Conservation (phyloP, 2,113 vertebrate genomes). For the Colius striatus region DNA sequence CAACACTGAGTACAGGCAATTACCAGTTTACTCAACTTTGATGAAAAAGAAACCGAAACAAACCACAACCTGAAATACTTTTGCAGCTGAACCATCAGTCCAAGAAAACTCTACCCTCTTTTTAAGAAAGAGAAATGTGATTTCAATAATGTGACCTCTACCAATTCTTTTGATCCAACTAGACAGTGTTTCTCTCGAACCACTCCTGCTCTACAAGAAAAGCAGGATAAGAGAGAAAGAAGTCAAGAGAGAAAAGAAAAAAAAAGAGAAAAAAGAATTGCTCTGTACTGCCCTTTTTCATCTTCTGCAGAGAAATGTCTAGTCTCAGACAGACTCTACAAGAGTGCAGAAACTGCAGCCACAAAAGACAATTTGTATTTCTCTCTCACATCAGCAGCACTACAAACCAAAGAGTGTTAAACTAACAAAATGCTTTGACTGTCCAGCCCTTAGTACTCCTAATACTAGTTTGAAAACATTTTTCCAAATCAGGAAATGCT, state of each 20-base stretch:
- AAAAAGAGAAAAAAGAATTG: neutral
- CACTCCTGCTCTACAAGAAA: neutral
- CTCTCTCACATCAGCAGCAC: neutral
- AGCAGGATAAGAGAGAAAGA: neutral
- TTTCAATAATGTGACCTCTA: neutral
- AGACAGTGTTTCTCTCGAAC: neutral
- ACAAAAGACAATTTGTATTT: neutral
- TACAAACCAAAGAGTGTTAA: neutral
- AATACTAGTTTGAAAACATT: neutral
- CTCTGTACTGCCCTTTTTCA: neutral
- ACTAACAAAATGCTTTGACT: neutral
- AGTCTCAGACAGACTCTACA: neutral
- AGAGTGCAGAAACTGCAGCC: neutral
- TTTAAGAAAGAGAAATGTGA: neutral
- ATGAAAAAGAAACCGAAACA: neutral
- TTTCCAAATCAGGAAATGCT: neutral
- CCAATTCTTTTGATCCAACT: neutral
- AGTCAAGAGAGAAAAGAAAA: neutral
- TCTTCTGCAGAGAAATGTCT: neutral
- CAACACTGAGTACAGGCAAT: neutral
- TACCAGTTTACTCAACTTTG: neutral
- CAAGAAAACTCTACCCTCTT: neutral
- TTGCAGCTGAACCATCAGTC: neutral
- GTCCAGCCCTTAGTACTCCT: neutral
- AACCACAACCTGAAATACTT: neutral